Conservation (phyloP, 2,797 vertebrate genomes). For the Microhierax caerulescens region DNA sequence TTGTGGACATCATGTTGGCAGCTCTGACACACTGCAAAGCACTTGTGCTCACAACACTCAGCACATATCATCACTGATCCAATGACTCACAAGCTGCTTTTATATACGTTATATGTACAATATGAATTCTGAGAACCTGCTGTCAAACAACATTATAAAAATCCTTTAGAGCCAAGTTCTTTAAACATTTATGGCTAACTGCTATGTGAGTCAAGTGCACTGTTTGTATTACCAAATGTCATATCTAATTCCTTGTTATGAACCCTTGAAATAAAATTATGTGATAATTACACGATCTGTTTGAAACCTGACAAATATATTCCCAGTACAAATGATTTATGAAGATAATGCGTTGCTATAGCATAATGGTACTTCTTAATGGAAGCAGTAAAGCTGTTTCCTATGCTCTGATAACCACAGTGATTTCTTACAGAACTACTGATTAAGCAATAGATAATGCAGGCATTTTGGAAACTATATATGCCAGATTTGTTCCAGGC, state of each 20-base stretch:
- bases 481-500: conserved; percentile 30
- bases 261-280: conserved; percentile 66
- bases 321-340: conserved; percentile 67
- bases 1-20: accelerated
- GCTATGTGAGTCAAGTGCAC: conserved; percentile 9
- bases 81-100: neutral
- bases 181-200: conserved; percentile 61
- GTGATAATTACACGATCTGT: conserved; percentile 72
- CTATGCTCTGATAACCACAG: conserved; percentile 49
- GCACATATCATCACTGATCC: neutral
- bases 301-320: conserved; percentile 74
- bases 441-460: conserved; percentile 69
- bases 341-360: conserved; percentile 15
- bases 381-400: conserved; percentile 65
- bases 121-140: conserved; percentile 19
- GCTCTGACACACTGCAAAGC: neutral
- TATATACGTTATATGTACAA: neutral
- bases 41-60: neutral
- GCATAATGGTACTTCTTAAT: conserved; percentile 54
- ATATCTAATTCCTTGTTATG: conserved; percentile 64
- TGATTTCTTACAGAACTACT: conserved; percentile 71
- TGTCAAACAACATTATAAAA: conserved; percentile 25
- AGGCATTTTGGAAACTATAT: conserved; percentile 58
- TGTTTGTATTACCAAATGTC: conserved; percentile 71
- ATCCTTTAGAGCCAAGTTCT: conserved; percentile 43